Conservation (phyloP, 1,140 invertebrate genomes). For the Drosophila nasuta region DNA sequence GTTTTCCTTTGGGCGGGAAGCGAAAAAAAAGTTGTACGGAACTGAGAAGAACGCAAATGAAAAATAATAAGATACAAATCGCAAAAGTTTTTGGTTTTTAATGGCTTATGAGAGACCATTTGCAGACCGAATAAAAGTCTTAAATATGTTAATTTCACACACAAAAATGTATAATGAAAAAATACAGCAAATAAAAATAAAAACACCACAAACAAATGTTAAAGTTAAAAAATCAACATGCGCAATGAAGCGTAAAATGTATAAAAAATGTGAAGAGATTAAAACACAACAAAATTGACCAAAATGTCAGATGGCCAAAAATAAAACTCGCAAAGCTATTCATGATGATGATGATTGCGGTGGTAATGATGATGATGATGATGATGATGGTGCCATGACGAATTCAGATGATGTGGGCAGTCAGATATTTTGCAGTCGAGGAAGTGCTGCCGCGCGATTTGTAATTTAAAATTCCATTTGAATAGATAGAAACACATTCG, state of each 20-base stretch:
- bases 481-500: constrained; percentile 43
- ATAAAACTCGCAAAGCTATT: constrained; percentile 40
- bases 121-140: constrained; percentile 16
- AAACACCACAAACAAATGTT: too few species aligned
- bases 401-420: constrained; percentile 68
- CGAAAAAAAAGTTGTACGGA: constrained; percentile 26
- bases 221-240: constrained; percentile 36
- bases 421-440: constrained; percentile 52
- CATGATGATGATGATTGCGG: constrained; percentile 30
- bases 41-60: constrained; percentile 44
- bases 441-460: constrained; percentile 55
- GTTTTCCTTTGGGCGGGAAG: constrained; percentile 39
- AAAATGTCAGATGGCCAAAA: constrained; percentile 60
- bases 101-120: constrained; percentile 24
- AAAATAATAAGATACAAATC: constrained; percentile 40
- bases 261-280: constrained; percentile 57
- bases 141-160: constrained; percentile 60
- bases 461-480: constrained; percentile 61
- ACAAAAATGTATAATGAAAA: constrained; percentile 49
- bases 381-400: constrained; percentile 52
- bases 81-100: constrained; percentile 39
- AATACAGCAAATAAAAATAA: constrained; percentile 10
- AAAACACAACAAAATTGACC: constrained; percentile 46
- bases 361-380: constrained; percentile 41
- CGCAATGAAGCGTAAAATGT: constrained; percentile 70